Evolutionary conservation across 2,797 vertebrate species (phyloP), one percentile per base, ranked within the genome.

Genomic region (Odontamblyopus lacepedii): DNA sequence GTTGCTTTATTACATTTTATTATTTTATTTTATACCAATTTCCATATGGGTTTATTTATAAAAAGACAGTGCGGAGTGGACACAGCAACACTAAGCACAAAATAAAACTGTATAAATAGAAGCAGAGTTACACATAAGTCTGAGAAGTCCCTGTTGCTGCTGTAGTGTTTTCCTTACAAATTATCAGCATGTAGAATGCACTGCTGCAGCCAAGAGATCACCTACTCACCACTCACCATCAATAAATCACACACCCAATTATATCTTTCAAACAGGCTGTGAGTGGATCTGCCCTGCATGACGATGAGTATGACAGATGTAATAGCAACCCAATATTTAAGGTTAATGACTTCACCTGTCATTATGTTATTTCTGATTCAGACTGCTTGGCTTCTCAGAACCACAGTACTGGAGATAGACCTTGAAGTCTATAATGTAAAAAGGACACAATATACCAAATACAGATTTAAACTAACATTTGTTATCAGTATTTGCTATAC

Each of bases 161-260:
- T 4, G 26, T 60, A 27, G 26, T 6, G 7, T 85, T 84, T 78
- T 85, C 81, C 81, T 82, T 57, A 9, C 81, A 83, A 78, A 91
- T 81, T 75, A 87, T 82, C 63, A 66, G 76, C 76, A 78, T 87
- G 84, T 67, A 71, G 74, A 77, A 78, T 70, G 30, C 44, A 44
- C 38, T 5, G 64, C 70, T 48, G 72, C 48, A 78, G 87, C 78
- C 83, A 84, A 72, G 74, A 69, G 66, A 51, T 71, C 74, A 84
- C 30, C 64, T 15, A 70, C 80, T 23, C 0, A 57, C 41, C 23
- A 64, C 71, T 60, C 70, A 78, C 80, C 81, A 60, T 35, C 76
- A 67, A 85, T 81, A 83, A 84, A 77, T 86, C 82, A 80, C 60
- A 67, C 32, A 60, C 19, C 30, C 63, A 65, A 65, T 63, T 63